phyloP scores from a whole-genome alignment of 2,888 invertebrate genomes.

The Hydraecia micacea region DNA sequence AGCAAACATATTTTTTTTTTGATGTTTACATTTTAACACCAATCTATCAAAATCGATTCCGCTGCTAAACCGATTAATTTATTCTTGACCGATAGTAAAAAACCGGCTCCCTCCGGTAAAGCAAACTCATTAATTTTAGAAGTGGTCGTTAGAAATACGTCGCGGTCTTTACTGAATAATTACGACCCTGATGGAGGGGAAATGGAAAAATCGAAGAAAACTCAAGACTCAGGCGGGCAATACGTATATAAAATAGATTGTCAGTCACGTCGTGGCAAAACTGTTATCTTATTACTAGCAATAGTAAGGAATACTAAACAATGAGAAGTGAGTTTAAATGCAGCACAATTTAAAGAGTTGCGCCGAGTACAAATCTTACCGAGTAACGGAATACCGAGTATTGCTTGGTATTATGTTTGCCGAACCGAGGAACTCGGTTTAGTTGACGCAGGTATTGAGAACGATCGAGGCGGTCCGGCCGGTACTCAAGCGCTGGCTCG shows the following conservation, averaged over 20 bases:
- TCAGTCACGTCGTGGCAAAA: constrained; percentile 14
- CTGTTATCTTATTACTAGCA: constrained; percentile 14
- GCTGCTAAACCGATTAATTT: constrained; percentile 14
- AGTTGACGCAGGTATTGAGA: neutral
- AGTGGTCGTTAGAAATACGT: constrained; percentile 60
- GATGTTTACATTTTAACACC: neutral
- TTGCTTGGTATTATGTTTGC: neutral
- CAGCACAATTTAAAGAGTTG: neutral
- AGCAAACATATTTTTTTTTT: neutral
- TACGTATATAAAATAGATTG: constrained; percentile 27
- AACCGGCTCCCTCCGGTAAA: constrained; percentile 35
- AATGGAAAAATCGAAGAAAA: constrained; percentile 40
- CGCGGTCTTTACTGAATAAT: constrained; percentile 60
- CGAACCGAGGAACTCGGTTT: neutral
- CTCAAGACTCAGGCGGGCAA: constrained; percentile 9
- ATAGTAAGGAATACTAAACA: constrained; percentile 26
- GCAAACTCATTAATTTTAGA: constrained; percentile 66
- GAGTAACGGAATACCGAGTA: neutral
- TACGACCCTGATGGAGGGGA: constrained; percentile 46
- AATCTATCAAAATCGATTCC: constrained; percentile 24
- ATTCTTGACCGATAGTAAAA: constrained; percentile 37
- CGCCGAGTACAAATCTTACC: neutral
- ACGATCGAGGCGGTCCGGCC: too few relatives aligned
- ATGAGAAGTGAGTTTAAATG: constrained; percentile 10
- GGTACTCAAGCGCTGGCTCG: too few relatives aligned